Evolutionary conservation across 2,888 invertebrate genomes (phyloP), one percentile per base, ranked within the genome.

Genomic region (Diplolepis rosae): DNA sequence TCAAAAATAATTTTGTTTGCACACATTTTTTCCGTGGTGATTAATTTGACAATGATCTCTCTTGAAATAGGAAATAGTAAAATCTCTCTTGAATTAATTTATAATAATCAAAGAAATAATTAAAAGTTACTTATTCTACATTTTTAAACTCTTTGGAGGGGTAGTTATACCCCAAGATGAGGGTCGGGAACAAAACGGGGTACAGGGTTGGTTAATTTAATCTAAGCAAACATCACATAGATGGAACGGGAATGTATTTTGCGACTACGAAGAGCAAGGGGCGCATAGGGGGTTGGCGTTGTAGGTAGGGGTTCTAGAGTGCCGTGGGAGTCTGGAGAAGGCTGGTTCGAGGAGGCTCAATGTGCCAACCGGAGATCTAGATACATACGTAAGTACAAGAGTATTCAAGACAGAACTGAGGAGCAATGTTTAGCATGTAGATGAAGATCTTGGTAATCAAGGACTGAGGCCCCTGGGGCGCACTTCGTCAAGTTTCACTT

Each of bases 381-480:
- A 87, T 87, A 87, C 87, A 87, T 85, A 85, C 85, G 80, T 85
- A 88, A 87, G 85, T 86, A 86, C 85, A 86, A 83, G 86, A 84
- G 84, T 84, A 86, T 87, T 85, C 87, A 85, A 86, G 84, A 83
- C 82, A 82, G 75, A 72, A 78, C 77, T 67, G 80, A 80, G 82
- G 76, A 82, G 81, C 85, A 83, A 83, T 87, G 85, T 85, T 88
- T 88, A 88, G 87, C 87, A 88, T 88, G 88, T 85, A 88, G 86
- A 88, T 88, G 88, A 88, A 88, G 87, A 88, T 88, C 87, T 88
- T 83, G 85, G 88, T 87, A 88, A 88, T 88, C 87, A 88, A 88
- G 87, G 84, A 82, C 82, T 83, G 80, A 77, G 77, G 80, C 82
- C 85, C 86, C 87, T 84, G 82, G 83, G 86, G 87, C 83, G 82